Conservation (phyloP, 1,140 invertebrate genomes). For the Nephila pilipes region DNA sequence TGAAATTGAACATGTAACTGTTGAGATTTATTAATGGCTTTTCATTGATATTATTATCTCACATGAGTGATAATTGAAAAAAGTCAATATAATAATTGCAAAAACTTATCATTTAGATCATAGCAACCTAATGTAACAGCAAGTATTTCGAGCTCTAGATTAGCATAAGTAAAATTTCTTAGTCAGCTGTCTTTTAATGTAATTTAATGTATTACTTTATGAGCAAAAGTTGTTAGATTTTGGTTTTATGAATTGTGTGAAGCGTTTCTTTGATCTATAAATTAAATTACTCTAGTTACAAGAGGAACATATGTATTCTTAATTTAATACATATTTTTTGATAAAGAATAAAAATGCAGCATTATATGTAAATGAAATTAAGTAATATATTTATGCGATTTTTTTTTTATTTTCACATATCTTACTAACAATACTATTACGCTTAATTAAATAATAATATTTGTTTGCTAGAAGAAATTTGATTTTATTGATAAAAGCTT, state of each 20-base stretch:
- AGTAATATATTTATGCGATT: not conserved
- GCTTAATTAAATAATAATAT: no score
- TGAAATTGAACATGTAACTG: constrained; percentile 47
- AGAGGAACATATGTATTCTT: not conserved
- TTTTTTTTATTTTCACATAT: no score
- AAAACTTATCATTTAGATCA: not conserved
- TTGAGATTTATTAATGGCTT: constrained; percentile 32
- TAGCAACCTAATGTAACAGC: constrained; percentile 2
- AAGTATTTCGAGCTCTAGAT: not conserved
- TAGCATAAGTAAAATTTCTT: not conserved
- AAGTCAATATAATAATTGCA: not conserved
- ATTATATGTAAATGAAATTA: not conserved
- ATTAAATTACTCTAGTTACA: not conserved
- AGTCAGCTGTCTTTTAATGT: constrained; percentile 4
- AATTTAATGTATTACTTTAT: not conserved
- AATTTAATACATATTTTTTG: not conserved
- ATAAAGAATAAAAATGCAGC: not conserved
- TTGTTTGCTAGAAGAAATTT: no score
- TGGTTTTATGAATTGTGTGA: constrained; percentile 1
- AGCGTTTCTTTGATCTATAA: not conserved
- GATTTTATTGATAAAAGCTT: no score
- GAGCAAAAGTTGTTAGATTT: not conserved
- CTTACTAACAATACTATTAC: no score
- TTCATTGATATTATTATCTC: constrained; percentile 23
- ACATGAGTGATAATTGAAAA: not conserved